Conservation (phyloP, 1,140 invertebrate species). For the Monomorium pharaonis region DNA sequence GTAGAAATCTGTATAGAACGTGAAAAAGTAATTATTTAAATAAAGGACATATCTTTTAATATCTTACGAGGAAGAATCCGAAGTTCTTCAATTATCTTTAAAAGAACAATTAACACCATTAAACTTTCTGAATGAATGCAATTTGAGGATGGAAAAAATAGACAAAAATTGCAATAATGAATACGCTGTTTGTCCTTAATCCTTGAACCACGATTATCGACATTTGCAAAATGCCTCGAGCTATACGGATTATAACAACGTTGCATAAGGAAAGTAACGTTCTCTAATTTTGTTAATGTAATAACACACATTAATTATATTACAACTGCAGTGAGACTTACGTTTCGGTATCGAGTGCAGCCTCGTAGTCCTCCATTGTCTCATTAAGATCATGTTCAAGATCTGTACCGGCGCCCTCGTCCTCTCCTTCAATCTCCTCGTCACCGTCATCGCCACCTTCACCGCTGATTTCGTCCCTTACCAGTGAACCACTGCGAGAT, state of each 20-base stretch:
- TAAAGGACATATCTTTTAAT: neutral
- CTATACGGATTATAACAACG: neutral
- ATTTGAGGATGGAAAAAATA: neutral
- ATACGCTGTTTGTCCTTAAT: neutral
- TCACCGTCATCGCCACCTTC: constrained; percentile 85
- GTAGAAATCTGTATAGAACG: neutral
- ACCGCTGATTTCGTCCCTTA: constrained; percentile 85
- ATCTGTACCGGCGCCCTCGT: constrained; percentile 80
- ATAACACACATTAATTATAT: constrained; percentile 4
- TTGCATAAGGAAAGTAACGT: neutral
- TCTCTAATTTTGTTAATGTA: constrained; percentile 7
- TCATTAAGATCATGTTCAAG: constrained; percentile 85
- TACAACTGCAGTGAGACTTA: constrained; percentile 75
- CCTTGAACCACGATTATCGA: neutral
- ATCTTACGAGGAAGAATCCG: neutral
- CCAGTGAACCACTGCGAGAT: constrained; percentile 88
- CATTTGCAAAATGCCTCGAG: neutral
- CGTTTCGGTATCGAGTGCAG: constrained; percentile 88
- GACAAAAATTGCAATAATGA: neutral
- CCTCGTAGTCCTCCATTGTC: constrained; percentile 89
- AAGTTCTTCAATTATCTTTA: neutral
- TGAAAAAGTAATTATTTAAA: neutral
- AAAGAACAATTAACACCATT: neutral
- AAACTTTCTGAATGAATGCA: neutral
- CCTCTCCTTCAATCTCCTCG: constrained; percentile 86